These are phyloP conservation scores for Bufotes viridis DNA, from an alignment of 2,797 vertebrate genomes.

Conservation along the genomic window DNA sequence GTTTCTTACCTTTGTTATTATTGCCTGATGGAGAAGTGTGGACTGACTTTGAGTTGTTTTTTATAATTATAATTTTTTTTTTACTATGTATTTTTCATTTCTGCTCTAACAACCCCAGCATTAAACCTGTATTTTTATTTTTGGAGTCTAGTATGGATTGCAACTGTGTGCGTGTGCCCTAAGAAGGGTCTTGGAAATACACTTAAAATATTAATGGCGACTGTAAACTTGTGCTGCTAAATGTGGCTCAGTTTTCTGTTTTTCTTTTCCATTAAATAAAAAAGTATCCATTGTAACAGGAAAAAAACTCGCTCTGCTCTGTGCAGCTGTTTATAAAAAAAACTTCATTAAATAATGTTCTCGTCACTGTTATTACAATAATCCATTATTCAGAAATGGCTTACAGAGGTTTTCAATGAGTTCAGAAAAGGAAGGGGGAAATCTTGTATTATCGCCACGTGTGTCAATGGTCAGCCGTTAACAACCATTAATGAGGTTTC, in stretches of 20 bases:
- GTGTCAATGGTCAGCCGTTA: slow-evolving; percentile 48
- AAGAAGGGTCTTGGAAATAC: neutral
- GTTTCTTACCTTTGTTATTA: no score
- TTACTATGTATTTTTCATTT: no score
- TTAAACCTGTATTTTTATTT: no score
- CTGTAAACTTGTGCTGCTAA: neutral
- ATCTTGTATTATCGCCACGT: slow-evolving; percentile 26
- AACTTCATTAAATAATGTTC: slow-evolving; percentile 31
- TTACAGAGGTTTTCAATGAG: slow-evolving; percentile 21
- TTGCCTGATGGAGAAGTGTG: no score
- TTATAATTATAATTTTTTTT: no score
- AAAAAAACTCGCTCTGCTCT: neutral
- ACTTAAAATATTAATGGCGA: neutral
- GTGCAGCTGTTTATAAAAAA: neutral
- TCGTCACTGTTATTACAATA: slow-evolving; percentile 31
- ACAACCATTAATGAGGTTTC: slow-evolving; percentile 50
- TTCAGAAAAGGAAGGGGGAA: slow-evolving; percentile 21
- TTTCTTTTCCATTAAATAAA: neutral
- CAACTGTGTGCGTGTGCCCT: neutral
- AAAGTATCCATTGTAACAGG: neutral
- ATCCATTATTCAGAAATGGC: neutral
- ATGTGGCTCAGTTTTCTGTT: neutral
- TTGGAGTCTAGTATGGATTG: neutral
- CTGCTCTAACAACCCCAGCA: no score
- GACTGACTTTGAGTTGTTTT: no score